phyloP scores from a whole-genome alignment of 92 coral and sea anemone species.

The Phymanthus crucifer region DNA sequence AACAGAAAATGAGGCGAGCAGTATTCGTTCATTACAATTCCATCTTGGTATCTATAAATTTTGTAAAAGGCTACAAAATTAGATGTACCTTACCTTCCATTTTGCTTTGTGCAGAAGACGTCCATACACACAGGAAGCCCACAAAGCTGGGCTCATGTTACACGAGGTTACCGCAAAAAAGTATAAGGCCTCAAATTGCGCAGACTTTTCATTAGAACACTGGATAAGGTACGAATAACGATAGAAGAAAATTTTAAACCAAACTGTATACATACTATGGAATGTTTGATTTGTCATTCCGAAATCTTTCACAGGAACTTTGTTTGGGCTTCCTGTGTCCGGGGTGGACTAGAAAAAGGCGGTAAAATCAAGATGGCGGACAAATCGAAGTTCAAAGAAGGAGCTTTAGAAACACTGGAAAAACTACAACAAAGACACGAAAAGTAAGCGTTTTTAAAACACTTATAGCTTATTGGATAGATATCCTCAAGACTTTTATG shows the following conservation, averaged over 20 bases:
- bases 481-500: neutral
- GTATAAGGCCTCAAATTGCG: too few relatives aligned
- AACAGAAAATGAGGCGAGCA: too few relatives aligned
- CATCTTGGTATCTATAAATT: too few relatives aligned
- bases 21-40: too few relatives aligned
- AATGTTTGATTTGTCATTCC: neutral
- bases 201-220: too few relatives aligned
- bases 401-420: constrained; percentile 21
- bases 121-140: constrained; percentile 1
- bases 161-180: neutral
- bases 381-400: neutral
- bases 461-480: neutral
- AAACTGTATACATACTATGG: neutral
- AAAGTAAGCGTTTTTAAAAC: neutral
- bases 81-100: neutral
- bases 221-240: too few relatives aligned
- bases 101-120: neutral
- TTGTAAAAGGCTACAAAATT: too few relatives aligned
- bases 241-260: neutral
- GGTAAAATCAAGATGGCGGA: constrained; percentile 28
- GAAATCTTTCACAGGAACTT: neutral
- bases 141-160: neutral
- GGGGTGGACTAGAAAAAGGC: constrained; percentile 8
- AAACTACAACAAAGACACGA: constrained; percentile 12
- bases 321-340: neutral